Percentiles rank a stretch among this genome's conserved stretches.
Conservation (phyloP, 1,140 invertebrate species). For the Drosophila setifemur region DNA sequence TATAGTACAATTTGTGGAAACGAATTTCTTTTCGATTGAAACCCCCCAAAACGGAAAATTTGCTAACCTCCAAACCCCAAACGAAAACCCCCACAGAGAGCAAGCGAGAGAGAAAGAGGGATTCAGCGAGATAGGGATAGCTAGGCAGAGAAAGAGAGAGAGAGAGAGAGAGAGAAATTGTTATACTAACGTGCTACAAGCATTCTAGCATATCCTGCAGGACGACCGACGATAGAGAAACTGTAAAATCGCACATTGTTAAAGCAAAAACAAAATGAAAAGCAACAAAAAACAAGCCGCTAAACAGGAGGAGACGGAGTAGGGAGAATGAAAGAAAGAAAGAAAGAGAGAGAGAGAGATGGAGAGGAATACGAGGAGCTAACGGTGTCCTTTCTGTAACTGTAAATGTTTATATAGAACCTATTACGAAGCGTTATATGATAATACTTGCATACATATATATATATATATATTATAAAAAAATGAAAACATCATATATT, state of each 20-base stretch:
- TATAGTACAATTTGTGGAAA: slow-evolving; percentile 46
- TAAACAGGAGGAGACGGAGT: background rate
- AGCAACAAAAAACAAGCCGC: slow-evolving; percentile 5
- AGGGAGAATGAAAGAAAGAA: background rate
- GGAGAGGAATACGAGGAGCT: slow-evolving; percentile 8
- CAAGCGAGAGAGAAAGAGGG: background rate
- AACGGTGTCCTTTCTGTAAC: slow-evolving; percentile 59
- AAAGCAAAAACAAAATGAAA: slow-evolving; percentile 30
- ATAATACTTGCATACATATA: slow-evolving; percentile 63
- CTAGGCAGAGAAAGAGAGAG: background rate
- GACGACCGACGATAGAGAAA: slow-evolving; percentile 42
- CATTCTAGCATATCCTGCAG: slow-evolving; percentile 59
- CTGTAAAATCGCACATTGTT: slow-evolving; percentile 70
- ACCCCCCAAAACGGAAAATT: slow-evolving; percentile 8
- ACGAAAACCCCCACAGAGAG: background rate
- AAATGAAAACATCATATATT: slow-evolving; percentile 43
- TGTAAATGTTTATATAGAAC: slow-evolving; percentile 74
- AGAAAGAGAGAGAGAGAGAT: background rate
- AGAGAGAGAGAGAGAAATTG: slow-evolving; percentile 39
- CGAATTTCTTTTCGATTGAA: slow-evolving; percentile 40
- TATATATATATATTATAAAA: slow-evolving; percentile 36
- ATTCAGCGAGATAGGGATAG: background rate
- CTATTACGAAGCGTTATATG: slow-evolving; percentile 67
- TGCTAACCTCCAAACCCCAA: background rate
- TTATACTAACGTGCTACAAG: slow-evolving; percentile 72